These are phyloP conservation scores for Magallana ariakensis DNA, from an alignment of 1,140 invertebrate species.

Conservation along the genomic window DNA sequence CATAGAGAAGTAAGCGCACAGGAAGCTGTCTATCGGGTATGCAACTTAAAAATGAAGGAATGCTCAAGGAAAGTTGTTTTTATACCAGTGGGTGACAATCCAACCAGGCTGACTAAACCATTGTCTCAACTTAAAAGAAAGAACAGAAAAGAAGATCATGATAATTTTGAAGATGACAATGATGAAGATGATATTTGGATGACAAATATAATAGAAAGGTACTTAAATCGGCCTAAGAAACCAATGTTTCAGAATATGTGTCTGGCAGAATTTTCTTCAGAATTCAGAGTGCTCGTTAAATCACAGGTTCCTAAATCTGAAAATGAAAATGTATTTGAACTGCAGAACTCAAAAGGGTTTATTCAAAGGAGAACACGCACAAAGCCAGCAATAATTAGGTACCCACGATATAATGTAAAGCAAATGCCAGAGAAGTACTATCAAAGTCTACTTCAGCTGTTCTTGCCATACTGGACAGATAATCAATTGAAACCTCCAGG, in stretches of 20 bases:
- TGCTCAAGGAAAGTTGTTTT: too few relatives aligned
- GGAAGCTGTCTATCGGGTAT: too few relatives aligned
- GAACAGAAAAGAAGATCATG: neutral
- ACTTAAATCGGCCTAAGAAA: neutral
- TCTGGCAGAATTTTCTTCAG: constrained; percentile 54
- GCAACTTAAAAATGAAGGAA: too few relatives aligned
- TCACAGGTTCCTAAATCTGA: constrained; percentile 29
- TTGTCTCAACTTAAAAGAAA: neutral
- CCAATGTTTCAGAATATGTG: constrained; percentile 42
- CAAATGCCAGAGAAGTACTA: constrained; percentile 55
- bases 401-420: constrained; percentile 35
- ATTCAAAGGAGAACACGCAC: constrained; percentile 45
- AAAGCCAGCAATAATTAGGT: neutral
- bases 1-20: neutral
- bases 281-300: constrained; percentile 47
- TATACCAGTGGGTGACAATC: neutral
- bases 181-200: constrained; percentile 42
- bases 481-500: constrained; percentile 46
- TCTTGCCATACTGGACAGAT: constrained; percentile 46
- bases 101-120: constrained; percentile 9
- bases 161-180: neutral
- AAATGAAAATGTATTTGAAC: constrained; percentile 31
- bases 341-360: constrained; percentile 51
- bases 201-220: neutral
- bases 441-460: constrained; percentile 41